Base-by-base conservation (phyloP, 2,888 invertebrate genomes). In the Allacma fusca region DNA sequence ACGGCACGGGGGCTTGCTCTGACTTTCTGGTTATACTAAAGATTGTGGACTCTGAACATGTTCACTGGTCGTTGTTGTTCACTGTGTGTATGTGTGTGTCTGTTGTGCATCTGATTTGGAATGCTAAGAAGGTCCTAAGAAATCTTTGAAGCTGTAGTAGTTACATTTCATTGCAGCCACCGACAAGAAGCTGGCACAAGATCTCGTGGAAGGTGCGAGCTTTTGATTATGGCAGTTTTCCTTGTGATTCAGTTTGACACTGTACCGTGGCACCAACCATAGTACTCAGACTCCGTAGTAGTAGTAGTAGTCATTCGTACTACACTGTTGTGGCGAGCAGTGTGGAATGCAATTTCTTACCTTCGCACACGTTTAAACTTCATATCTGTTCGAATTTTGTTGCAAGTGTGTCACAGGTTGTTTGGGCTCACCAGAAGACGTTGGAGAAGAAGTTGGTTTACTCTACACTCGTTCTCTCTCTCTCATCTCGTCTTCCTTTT, bases 391-490 rank as follows among this genome's bases (percentile, higher is more conserved):
- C 40, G 40, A 69, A 69, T 50, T 50, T 44, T 75, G 2, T 19
- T 65, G 16, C 16, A 75, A 75, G 75, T 75, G 75, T 75, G 75
- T 75, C 75, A 75, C 69, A 68, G 69, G 75, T 68, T 75, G 75
- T 75, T 75, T 69, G 75, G n/a, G 65, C 28, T 71, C 34, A 34
- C n/a, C n/a, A n/a, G n/a, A n/a, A 34, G 34, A 16, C 13, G 44
- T 59, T 72, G 24, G 16, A 5, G 26, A 24, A 43, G n/a, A 59
- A 34, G 19, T 50, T 26, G 43, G 13, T 57, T 24, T n/a, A 19
- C 34, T 72, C 19, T 23, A n/a, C 26, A 26, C 72, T 64, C 64
- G 44, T 69, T 67, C 57, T 1, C 2, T 44, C 65, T 9, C 29
- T 68, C 67, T 75, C 50, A 26, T 65, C 73, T 34, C 57, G 34